Evolutionary conservation across 2,888 invertebrate species (phyloP).

Genomic region (Eupithecia subfuscata): DNA sequence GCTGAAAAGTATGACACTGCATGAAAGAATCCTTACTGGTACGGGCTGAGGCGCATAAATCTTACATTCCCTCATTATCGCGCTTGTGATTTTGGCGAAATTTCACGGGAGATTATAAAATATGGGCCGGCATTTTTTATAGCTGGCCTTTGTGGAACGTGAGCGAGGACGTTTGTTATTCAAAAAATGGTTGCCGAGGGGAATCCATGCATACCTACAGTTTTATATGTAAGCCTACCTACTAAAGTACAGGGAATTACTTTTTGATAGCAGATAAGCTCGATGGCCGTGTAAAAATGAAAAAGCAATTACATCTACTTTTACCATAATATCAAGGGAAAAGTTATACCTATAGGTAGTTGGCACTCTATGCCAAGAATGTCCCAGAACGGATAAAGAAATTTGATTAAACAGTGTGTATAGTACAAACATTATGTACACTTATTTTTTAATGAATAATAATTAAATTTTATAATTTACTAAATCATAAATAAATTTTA

Average conservation of each 20-base stretch:
- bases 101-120: slow-evolving; percentile 37
- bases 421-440: no score
- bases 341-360: no score
- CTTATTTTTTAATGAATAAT: no score
- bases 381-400: no score
- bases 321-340: no score
- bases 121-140: slow-evolving; percentile 30
- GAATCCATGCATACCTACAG: background rate
- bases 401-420: no score
- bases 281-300: background rate
- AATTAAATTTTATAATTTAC: no score
- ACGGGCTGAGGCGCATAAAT: slow-evolving; percentile 34
- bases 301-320: background rate
- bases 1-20: no score
- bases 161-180: background rate
- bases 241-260: background rate
- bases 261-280: background rate
- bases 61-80: slow-evolving; percentile 41
- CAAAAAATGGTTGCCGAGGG: slow-evolving; percentile 15
- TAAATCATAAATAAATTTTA: no score
- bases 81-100: slow-evolving; percentile 36
- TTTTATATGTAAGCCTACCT: background rate
- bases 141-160: slow-evolving; percentile 16
- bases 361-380: no score
- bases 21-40: slow-evolving; percentile 15